Evolutionary conservation across 2,888 invertebrate species (phyloP), one percentile per base, ranked within the genome.

Genomic region (Scaptomyza cyrtandrae): DNA sequence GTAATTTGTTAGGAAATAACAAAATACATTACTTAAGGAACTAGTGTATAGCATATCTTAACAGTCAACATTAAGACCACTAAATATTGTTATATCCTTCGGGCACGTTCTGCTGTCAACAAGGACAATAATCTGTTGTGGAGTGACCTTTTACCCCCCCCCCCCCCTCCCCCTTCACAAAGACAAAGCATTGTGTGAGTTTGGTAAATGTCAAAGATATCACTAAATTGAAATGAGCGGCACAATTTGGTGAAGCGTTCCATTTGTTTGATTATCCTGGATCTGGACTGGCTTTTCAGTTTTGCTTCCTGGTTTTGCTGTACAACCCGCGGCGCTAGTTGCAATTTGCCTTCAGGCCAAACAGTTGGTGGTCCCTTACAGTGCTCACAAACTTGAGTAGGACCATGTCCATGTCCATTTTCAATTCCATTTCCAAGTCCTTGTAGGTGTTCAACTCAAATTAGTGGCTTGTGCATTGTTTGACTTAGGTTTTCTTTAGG

Each of bases 371-470:
- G 85, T 85, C 88, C 27, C 52, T 49, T 49, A 60, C 62, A 63
- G 46, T 37, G 55, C 77, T 63, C 64, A 66, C n/a, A n/a, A n/a
- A 60, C 63, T 70, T 71, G 46, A 64, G 35, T 19, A 24, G 33
- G 37, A 52, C 50, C 58, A 48, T 60, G 31, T 48, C 39, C 54
- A 37, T 27, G 60, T 43, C 24, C 50, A 24, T 57, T 53, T 58
- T 41, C 41, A 19, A 13, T 48, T 19, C 55, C 33, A 46, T 46
- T 46, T 56, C 45, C 33, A 33, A 65, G 75, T 74, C 70, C 74
- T 74, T 78, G 66, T 81, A 78, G 83, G 87, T 85, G 83, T 76
- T 83, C 82, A 76, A 71, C 72, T 55, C 87, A 87, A 83, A 87
- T 83, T 85, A 76, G 87, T 85, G 82, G 76, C 82, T 81, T 74